Evolutionary conservation across 1,140 invertebrate genomes (phyloP).

Genomic region (Neotoxoptera formosana): DNA sequence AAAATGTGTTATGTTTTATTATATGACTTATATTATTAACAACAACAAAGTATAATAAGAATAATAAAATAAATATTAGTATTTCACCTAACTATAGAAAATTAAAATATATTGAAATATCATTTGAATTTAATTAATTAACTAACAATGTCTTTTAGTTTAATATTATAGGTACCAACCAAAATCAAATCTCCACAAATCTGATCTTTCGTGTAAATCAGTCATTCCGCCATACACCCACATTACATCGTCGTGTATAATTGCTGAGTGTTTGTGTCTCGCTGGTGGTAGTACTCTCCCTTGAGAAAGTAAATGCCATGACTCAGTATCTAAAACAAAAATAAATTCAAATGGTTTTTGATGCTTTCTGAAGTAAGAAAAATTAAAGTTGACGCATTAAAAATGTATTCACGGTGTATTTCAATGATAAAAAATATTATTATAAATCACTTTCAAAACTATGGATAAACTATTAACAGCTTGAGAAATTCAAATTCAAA

Average conservation of each 20-base stretch:
- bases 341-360: neutral
- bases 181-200: slow-evolving; percentile 87
- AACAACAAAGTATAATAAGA: neutral
- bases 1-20: neutral
- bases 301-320: slow-evolving; percentile 74
- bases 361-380: neutral
- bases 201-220: slow-evolving; percentile 79
- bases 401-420: too few relatives aligned
- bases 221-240: slow-evolving; percentile 92
- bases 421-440: neutral
- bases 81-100: neutral
- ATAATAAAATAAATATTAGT: neutral
- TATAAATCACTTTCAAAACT: neutral
- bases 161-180: slow-evolving; percentile 63
- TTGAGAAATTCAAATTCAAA: neutral
- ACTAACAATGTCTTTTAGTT: neutral
- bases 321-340: slow-evolving; percentile 73
- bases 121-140: too few relatives aligned
- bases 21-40: neutral
- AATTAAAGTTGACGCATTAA: neutral
- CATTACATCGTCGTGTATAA: slow-evolving; percentile 79
- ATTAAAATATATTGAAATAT: neutral
- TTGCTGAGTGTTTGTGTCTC: slow-evolving; percentile 85
- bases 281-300: slow-evolving; percentile 69
- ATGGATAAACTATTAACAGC: neutral